Evolutionary conservation across 2,113 vertebrate species (phyloP), one percentile per base, ranked within the genome.

Genomic region (Equus quagga): DNA sequence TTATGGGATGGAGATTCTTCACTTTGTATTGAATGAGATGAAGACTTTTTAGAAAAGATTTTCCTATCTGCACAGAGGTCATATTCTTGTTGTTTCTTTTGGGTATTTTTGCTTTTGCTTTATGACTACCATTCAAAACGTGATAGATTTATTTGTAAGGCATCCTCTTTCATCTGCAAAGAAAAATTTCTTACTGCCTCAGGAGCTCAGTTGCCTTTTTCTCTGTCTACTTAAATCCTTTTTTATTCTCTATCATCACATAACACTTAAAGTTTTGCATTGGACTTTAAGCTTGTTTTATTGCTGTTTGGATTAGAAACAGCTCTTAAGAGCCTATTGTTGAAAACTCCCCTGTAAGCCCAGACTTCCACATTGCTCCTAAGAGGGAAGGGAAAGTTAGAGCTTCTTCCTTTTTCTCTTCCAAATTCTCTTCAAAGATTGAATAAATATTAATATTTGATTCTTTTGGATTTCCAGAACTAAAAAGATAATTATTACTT

Each of bases 141-240:
- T 44, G 83, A 80, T 73, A 94, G 93, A 89, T 96, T 96, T 94
- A 85, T 96, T 89, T 96, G 17, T 78, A 89, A 97, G 93, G 10
- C 86, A 79, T 54, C 41, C 33, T 85, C 81, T 96, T 91, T 96
- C 28, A 92, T 94, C 87, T 87, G n/a, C 92, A 95, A 85, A 97
- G 92, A 94, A 93, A 69, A 84, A 70, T 67, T 85, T 92, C 81
- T 93, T 67, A 70, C 56, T 89, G 85, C 79, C 69, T 82, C 46
- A 83, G 60, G 87, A 89, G 7, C 54, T 92, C 33, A 58, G 85
- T 33, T 94, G n/a, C 24, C 13, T 81, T 84, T 93, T 83, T 44
- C 70, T 60, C 80, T 91, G 82, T 76, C 60, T 49, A 56, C 67
- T 89, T 95, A 97, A 96, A 85, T 81, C 46, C 81, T 31, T 93